Evolutionary conservation across 2,888 invertebrate genomes (phyloP).

Genomic region (Cheilosia vernalis): DNA sequence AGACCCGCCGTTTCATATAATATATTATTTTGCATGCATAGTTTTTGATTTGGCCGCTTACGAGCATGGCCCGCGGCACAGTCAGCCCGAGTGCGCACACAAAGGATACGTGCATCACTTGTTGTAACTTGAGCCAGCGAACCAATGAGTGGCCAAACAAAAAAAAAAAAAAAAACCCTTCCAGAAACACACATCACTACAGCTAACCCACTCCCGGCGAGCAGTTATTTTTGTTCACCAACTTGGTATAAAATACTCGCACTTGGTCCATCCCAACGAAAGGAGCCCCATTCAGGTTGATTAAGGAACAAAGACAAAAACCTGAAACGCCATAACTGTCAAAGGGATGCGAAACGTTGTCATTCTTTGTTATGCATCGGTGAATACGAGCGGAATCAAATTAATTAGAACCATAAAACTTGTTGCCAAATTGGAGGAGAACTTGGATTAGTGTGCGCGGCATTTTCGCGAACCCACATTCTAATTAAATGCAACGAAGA

Average conservation of each 20-base stretch:
- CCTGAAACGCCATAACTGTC: slow-evolving; percentile 64
- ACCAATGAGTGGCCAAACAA: not conserved
- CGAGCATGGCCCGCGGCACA: slow-evolving; percentile 31
- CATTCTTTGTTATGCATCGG: slow-evolving; percentile 69
- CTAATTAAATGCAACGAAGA: slow-evolving; percentile 49
- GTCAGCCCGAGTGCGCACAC: slow-evolving; percentile 1
- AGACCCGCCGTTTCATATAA: slow-evolving; percentile 30
- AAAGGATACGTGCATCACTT: slow-evolving; percentile 53
- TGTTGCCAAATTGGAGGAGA: slow-evolving; percentile 44
- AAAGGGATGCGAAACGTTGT: slow-evolving; percentile 66
- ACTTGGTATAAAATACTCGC: slow-evolving; percentile 49
- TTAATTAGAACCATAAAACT: slow-evolving; percentile 68
- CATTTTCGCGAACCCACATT: slow-evolving; percentile 6
- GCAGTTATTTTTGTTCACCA: slow-evolving; percentile 55
- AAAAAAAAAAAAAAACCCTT: no score
- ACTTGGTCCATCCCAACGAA: slow-evolving; percentile 34
- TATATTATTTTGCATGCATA: slow-evolving; percentile 40
- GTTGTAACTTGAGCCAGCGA: slow-evolving; percentile 61
- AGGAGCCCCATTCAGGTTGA: slow-evolving; percentile 50
- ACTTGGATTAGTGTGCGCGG: not conserved
- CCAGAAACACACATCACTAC: not conserved
- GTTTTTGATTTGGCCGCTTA: slow-evolving; percentile 54
- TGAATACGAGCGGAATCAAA: slow-evolving; percentile 63
- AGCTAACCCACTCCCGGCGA: slow-evolving; percentile 26
- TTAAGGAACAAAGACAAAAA: slow-evolving; percentile 68